Evolutionary conservation across 2,797 vertebrate genomes (phyloP).

Genomic region (Podarcis siculus): DNA sequence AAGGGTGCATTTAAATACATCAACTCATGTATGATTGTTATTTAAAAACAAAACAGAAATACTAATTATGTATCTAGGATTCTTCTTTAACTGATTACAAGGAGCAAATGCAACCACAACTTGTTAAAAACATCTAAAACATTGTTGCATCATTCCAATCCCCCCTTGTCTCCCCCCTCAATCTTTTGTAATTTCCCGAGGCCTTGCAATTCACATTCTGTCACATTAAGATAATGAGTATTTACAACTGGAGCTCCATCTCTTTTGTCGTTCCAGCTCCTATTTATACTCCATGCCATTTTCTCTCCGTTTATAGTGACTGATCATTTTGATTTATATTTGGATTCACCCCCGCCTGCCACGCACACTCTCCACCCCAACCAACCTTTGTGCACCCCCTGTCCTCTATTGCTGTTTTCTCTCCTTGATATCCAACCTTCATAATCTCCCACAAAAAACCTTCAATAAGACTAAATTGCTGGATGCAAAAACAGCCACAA

Average conservation of each 20-base stretch:
- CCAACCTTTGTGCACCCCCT: constrained; percentile 10
- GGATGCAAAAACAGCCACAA: constrained; percentile 69
- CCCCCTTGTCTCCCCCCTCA: constrained; percentile 42
- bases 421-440: constrained; percentile 45
- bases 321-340: constrained; percentile 77
- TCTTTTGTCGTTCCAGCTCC: constrained; percentile 75
- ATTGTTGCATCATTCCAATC: constrained; percentile 51
- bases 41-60: constrained; percentile 67
- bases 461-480: constrained; percentile 37
- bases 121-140: constrained; percentile 61
- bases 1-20: constrained; percentile 39
- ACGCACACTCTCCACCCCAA: neutral
- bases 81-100: constrained; percentile 67
- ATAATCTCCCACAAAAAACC: neutral
- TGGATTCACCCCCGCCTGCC: constrained; percentile 21
- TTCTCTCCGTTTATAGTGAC: constrained; percentile 68
- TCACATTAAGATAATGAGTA: constrained; percentile 80
- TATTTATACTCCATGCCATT: constrained; percentile 75
- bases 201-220: constrained; percentile 72
- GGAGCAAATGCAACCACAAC: constrained; percentile 67
- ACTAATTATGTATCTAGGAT: constrained; percentile 25
- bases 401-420: constrained; percentile 16
- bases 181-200: constrained; percentile 72
- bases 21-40: neutral
- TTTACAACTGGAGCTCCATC: constrained; percentile 74